Evolutionary conservation across 2,888 invertebrate genomes (phyloP).

Genomic region (Xiphydria camelus): DNA sequence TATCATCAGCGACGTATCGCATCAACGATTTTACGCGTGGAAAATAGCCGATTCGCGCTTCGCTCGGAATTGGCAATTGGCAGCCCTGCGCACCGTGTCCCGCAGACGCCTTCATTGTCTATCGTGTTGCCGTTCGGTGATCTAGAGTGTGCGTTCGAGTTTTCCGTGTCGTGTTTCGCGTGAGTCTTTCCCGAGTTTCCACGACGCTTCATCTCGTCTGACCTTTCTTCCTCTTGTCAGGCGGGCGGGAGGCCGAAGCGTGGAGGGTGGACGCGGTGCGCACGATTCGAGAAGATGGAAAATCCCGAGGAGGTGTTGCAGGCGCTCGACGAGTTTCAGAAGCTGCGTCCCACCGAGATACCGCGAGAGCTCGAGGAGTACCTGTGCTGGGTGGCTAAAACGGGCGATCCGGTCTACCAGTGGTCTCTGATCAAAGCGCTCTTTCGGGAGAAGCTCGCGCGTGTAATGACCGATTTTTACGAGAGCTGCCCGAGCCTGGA

Average conservation of each 20-base stretch:
- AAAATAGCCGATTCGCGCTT: no score
- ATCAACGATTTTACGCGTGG: no score
- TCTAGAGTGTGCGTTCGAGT: conserved; percentile 4
- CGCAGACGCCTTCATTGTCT: not conserved
- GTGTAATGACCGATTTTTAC: conserved; percentile 86
- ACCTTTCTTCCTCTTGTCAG: conserved; percentile 13
- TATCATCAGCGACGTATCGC: no score
- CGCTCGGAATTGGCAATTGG: no score
- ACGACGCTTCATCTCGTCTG: conserved; percentile 2
- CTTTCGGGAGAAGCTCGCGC: conserved; percentile 83
- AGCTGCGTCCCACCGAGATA: conserved; percentile 78
- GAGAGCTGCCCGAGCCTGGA: conserved; percentile 77
- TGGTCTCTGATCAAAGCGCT: conserved; percentile 87
- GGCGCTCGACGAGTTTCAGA: conserved; percentile 81
- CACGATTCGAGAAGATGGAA: conserved; percentile 68
- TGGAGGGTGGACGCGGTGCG: not conserved
- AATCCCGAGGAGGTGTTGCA: conserved; percentile 84
- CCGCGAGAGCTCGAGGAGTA: conserved; percentile 89
- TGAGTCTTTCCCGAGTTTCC: conserved; percentile 5
- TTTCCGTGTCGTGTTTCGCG: not conserved
- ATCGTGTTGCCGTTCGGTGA: conserved; percentile 15
- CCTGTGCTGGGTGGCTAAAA: conserved; percentile 86
- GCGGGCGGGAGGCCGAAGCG: conserved; percentile 8
- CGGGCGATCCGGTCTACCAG: conserved; percentile 91
- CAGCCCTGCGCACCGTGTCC: not conserved